Conservation (phyloP, 2,888 invertebrate genomes). For the Lathronympha strigana region DNA sequence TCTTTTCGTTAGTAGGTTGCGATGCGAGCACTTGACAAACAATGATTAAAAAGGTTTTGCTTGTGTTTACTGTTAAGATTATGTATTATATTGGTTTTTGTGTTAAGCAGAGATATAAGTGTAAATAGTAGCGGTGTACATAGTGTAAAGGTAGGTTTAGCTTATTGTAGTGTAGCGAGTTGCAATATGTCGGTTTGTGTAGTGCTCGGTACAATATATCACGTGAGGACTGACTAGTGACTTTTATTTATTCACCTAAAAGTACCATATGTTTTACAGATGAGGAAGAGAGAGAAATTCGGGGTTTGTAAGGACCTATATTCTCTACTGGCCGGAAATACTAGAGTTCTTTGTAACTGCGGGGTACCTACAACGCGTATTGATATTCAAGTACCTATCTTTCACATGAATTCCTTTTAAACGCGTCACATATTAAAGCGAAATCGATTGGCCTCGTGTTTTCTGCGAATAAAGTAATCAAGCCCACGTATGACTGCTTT, state of each 20-base stretch:
- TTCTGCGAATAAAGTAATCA: not conserved
- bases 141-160: conserved; percentile 33
- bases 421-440: not conserved
- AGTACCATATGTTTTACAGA: not conserved
- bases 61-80: conserved; percentile 14
- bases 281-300: not conserved
- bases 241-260: conserved; percentile 22
- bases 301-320: no score
- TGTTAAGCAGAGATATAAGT: conserved; percentile 37
- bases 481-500: not conserved
- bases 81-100: conserved; percentile 7
- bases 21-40: conserved; percentile 18
- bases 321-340: no score
- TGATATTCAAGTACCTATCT: no score
- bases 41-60: conserved; percentile 18
- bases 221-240: conserved; percentile 29
- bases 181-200: conserved; percentile 40
- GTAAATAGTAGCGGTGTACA: conserved; percentile 37
- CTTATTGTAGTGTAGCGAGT: conserved; percentile 31
- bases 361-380: no score
- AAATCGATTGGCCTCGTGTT: not conserved
- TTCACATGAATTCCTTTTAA: no score
- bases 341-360: no score
- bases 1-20: no score
- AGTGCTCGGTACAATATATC: conserved; percentile 40